Evolutionary conservation across 35 echinoderm and acorn worm genomes (phyloP), one percentile per base, ranked within the genome.

Genomic region (Ophioderma brevispina): DNA sequence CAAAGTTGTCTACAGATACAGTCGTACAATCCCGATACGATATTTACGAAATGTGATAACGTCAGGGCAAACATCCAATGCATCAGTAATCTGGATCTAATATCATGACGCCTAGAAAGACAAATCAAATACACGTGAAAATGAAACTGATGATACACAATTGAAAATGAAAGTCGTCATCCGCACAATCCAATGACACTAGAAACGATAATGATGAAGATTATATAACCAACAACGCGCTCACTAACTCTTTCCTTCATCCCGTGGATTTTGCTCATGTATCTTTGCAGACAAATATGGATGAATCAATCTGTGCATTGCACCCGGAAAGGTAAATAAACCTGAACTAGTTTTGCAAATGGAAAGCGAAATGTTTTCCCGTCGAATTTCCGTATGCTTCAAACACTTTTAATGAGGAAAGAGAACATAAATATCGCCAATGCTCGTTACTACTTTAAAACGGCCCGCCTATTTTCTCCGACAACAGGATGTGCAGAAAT

Each of bases 281-380:
- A 70, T 70, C 17, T 30, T n/a, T 70, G 59, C 59, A 30, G 59
- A 70, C 23, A 70, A 70, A 70, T 25, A 70, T 70, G 59, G n/a
- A 2, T 8, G n/a, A 4, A 15, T 25, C 10, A 89, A 89, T 39
- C 55, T 89, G 36, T 92, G 80, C 56, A 46, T 87, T 85, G 94
- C 94, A 4, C 94, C 90, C 36, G 79, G 78, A 89, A 90, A 92
- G 89, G 86, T 80, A 43, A 96, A 96, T 83, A 89, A n/a, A 37
- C 94, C 94, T 70, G 86, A 92, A 32, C 19, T 55, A 70, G 40
- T 90, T 13, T 87, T 96, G 46, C 33, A 50, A 25, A 78, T 87
- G 76, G 85, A 46, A 87, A 81, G 82, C 83, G 21, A 92, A 92
- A 81, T 85, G 39, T 40, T 92, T 92, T 64, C 87, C 89, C 0